A percentile compares a stretch with the other conserved stretches of the same genome.
Conservation (phyloP, 2,888 invertebrate species). For the Pelosia muscerda region DNA sequence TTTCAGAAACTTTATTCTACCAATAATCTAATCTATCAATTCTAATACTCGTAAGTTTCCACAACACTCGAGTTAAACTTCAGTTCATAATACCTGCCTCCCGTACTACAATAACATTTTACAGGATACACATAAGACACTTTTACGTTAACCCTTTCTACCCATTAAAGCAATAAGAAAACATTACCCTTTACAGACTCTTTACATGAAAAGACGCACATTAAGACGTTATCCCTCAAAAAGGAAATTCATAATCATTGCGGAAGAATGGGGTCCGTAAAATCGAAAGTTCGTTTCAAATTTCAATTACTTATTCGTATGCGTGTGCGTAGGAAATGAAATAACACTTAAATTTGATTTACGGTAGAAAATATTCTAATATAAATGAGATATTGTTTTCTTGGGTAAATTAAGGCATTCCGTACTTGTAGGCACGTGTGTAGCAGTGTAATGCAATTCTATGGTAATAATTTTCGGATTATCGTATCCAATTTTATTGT, state of each 20-base stretch:
- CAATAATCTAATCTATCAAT: no score
- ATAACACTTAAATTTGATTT: slow-evolving; percentile 86
- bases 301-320: slow-evolving; percentile 86
- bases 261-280: slow-evolving; percentile 76
- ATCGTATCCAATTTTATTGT: slow-evolving; percentile 26
- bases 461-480: slow-evolving; percentile 35
- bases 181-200: slow-evolving; percentile 57
- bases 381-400: slow-evolving; percentile 83
- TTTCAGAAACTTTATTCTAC: no score
- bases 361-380: slow-evolving; percentile 82
- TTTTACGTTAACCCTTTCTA: slow-evolving; percentile 19
- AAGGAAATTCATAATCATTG: slow-evolving; percentile 84
- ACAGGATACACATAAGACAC: background rate
- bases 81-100: no score
- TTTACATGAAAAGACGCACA: slow-evolving; percentile 61
- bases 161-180: slow-evolving; percentile 50
- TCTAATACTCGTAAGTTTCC: no score
- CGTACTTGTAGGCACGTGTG: slow-evolving; percentile 72
- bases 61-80: no score
- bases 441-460: slow-evolving; percentile 46
- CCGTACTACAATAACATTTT: no score
- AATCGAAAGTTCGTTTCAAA: slow-evolving; percentile 86
- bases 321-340: slow-evolving; percentile 86
- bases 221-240: slow-evolving; percentile 59
- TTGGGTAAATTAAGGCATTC: slow-evolving; percentile 74